Conservation (phyloP, 2,888 invertebrate species). For the Rhimphoctona megacephalus region DNA sequence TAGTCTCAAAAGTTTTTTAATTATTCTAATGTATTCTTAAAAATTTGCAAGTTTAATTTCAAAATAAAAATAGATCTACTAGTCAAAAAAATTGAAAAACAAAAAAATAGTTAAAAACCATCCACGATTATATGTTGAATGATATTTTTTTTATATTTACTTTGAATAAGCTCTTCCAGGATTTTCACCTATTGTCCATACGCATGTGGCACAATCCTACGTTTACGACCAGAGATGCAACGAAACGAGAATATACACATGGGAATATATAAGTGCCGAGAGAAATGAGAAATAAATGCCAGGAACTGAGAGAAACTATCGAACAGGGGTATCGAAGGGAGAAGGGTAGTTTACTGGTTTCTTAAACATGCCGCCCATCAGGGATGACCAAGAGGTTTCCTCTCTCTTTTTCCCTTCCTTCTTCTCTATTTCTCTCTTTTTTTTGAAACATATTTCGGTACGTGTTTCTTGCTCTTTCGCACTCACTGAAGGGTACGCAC, state of each 20-base stretch:
- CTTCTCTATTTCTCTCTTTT: conserved; percentile 10
- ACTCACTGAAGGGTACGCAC: conserved; percentile 65
- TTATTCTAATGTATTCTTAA: background rate
- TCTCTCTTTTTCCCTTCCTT: conserved; percentile 9
- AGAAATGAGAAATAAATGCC: conserved; percentile 44
- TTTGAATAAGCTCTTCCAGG: background rate
- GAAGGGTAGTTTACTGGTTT: conserved; percentile 61
- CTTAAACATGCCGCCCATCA: conserved; percentile 58
- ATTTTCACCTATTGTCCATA: background rate
- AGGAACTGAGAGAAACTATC: conserved; percentile 21
- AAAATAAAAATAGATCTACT: too few species aligned
- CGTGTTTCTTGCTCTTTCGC: conserved; percentile 23
- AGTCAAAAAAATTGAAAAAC: too few species aligned
- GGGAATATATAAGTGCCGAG: conserved; percentile 14
- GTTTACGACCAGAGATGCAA: conserved; percentile 23
- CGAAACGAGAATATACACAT: conserved; percentile 21
- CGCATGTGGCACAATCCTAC: conserved; percentile 32
- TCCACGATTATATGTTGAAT: background rate
- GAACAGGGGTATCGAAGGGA: conserved; percentile 42
- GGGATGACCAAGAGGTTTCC: conserved; percentile 54
- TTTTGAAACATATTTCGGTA: background rate
- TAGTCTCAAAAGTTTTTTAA: background rate
- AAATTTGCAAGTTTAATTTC: too few species aligned
- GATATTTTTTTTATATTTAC: background rate
- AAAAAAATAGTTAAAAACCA: too few species aligned